phyloP scores from a whole-genome alignment of 2,113 vertebrate genomes.

The Oenanthe melanoleuca region DNA sequence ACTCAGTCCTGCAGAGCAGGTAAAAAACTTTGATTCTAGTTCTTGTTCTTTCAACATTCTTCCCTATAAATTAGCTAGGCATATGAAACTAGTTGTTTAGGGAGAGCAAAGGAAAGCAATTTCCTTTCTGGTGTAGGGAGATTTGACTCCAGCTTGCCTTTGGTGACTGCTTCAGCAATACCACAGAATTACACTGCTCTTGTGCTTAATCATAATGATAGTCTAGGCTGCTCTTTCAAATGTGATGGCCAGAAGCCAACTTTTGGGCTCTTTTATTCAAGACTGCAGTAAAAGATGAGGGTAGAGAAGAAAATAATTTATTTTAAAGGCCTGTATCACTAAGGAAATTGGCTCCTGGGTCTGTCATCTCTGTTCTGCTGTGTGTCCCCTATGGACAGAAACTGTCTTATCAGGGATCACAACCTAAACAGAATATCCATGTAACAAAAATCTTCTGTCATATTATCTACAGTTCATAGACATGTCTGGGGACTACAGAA shows the following conservation, averaged over 20 bases:
- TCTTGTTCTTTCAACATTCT: not conserved
- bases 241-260: not conserved
- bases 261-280: not conserved
- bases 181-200: not conserved
- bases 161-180: not conserved
- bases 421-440: not conserved
- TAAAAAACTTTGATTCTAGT: not conserved
- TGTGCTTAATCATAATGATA: not conserved
- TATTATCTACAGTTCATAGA: not conserved
- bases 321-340: not conserved
- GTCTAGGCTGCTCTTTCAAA: not conserved
- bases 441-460: not conserved
- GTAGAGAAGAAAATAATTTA: not conserved
- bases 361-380: not conserved
- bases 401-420: not conserved
- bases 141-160: not conserved
- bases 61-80: not conserved
- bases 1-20: not conserved
- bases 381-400: rapidly evolving
- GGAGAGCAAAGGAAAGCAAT: not conserved
- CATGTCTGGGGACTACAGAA: not conserved
- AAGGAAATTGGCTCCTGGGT: not conserved
- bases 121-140: not conserved
- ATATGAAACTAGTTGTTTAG: not conserved
- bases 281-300: not conserved